Percentiles rank a stretch among this genome's conserved stretches.
Evolutionary conservation across 2,888 invertebrate genomes (phyloP).

Genomic region (Geotrupes spiniger): DNA sequence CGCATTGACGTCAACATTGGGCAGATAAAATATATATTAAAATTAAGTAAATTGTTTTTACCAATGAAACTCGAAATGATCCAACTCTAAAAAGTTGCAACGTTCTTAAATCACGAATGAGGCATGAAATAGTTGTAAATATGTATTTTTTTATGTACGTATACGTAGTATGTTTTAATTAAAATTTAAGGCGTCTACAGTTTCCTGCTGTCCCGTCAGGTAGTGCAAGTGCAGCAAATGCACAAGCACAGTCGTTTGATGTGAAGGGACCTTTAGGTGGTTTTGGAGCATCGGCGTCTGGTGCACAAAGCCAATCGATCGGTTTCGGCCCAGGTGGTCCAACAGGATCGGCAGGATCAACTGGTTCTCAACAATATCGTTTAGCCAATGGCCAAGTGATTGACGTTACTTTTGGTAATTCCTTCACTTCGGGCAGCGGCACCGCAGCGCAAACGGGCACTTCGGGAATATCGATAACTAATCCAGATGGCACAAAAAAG

Average conservation of each 20-base stretch:
- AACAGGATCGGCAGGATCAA: conserved; percentile 43
- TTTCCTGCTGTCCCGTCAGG: neutral
- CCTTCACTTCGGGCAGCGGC: conserved; percentile 35
- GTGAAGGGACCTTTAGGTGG: conserved; percentile 38
- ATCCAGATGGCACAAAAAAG: neutral
- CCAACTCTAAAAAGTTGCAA: too few species aligned
- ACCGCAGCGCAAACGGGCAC: conserved; percentile 15
- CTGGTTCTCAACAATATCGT: conserved; percentile 45
- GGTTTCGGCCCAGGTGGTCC: conserved; percentile 21
- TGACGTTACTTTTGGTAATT: conserved; percentile 45
- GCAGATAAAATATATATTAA: too few species aligned
- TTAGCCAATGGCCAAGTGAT: conserved; percentile 49
- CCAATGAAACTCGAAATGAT: too few species aligned
- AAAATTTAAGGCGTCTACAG: too few species aligned
- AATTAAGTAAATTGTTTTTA: too few species aligned
- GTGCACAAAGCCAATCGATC: conserved; percentile 24
- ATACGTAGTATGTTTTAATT: too few species aligned
- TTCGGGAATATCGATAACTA: neutral
- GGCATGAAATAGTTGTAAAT: too few species aligned
- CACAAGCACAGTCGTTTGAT: conserved; percentile 47
- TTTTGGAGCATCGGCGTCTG: conserved; percentile 25
- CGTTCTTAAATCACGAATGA: too few species aligned
- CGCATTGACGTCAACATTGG: too few species aligned
- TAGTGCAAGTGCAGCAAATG: conserved; percentile 39
- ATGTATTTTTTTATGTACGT: too few species aligned